These are phyloP conservation scores for Apantesis nais DNA, from an alignment of 2,888 invertebrate species.

Conservation along the genomic window DNA sequence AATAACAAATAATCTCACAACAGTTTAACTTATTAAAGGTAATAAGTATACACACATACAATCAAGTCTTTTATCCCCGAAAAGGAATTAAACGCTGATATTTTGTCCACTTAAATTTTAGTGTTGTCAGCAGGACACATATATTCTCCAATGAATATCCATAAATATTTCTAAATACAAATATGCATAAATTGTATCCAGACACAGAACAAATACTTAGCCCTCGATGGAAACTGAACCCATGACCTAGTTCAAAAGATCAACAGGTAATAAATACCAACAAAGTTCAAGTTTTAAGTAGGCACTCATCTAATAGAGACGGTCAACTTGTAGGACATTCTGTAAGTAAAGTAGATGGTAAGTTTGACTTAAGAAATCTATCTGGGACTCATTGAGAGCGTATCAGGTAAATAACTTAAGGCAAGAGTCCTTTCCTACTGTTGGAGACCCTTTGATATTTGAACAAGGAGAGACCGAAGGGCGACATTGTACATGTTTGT, in stretches of 20 bases:
- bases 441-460: conserved; percentile 11
- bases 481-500: conserved; percentile 7
- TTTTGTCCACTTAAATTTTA: too few species aligned
- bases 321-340: conserved; percentile 2
- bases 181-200: too few species aligned
- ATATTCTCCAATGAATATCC: too few species aligned
- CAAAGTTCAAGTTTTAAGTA: background rate
- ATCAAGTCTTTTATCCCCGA: too few species aligned
- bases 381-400: conserved; percentile 13
- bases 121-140: too few species aligned
- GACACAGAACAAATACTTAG: background rate
- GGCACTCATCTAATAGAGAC: background rate
- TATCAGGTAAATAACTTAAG: conserved; percentile 18
- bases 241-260: background rate
- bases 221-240: background rate
- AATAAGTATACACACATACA: too few species aligned
- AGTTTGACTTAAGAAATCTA: conserved; percentile 4
- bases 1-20: too few species aligned
- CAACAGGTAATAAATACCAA: background rate
- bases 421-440: conserved; percentile 15
- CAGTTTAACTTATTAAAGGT: too few species aligned
- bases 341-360: background rate
- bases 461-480: conserved; percentile 2
- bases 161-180: too few species aligned
- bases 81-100: too few species aligned